A percentile compares a stretch with the other conserved stretches of the same genome.
Conservation (phyloP, 2,113 vertebrate species). For the Melanerpes aurifrons region DNA sequence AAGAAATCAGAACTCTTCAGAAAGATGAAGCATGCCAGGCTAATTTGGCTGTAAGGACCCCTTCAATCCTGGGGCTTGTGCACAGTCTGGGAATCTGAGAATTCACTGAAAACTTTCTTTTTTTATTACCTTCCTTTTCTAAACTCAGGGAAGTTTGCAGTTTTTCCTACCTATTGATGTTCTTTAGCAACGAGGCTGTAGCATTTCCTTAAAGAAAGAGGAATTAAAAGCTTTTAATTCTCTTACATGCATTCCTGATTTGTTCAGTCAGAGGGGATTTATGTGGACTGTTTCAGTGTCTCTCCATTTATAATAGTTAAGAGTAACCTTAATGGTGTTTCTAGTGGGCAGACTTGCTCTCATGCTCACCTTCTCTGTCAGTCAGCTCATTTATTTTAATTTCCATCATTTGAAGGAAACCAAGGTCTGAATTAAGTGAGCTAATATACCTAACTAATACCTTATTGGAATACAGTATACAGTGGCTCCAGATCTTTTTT, state of each 20-base stretch:
- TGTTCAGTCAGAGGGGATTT: conserved; percentile 22
- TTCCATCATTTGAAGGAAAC: conserved; percentile 19
- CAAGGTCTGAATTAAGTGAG: conserved; percentile 5
- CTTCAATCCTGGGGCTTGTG: background rate
- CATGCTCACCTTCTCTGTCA: background rate
- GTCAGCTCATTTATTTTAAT: conserved; percentile 50
- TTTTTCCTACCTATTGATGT: background rate
- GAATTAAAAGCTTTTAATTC: conserved; percentile 34
- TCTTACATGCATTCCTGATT: conserved; percentile 14
- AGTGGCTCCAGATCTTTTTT: background rate
- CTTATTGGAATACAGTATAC: background rate
- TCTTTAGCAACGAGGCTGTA: conserved; percentile 4
- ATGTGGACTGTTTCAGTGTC: background rate
- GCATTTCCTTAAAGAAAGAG: conserved; percentile 11
- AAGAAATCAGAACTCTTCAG: background rate
- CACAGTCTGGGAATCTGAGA: background rate
- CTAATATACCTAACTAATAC: background rate
- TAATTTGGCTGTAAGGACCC: background rate
- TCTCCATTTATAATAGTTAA: conserved; percentile 22
- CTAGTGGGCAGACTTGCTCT: background rate
- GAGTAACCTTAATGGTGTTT: conserved; percentile 39
- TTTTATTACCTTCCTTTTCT: background rate
- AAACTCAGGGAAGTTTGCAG: background rate
- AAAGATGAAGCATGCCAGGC: background rate
- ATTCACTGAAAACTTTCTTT: background rate